A percentile compares a stretch with the other conserved stretches of the same genome.
These are phyloP conservation scores for Umimayanthus chanpuru DNA, from an alignment of 92 coral and sea anemone species.

Conservation along the genomic window DNA sequence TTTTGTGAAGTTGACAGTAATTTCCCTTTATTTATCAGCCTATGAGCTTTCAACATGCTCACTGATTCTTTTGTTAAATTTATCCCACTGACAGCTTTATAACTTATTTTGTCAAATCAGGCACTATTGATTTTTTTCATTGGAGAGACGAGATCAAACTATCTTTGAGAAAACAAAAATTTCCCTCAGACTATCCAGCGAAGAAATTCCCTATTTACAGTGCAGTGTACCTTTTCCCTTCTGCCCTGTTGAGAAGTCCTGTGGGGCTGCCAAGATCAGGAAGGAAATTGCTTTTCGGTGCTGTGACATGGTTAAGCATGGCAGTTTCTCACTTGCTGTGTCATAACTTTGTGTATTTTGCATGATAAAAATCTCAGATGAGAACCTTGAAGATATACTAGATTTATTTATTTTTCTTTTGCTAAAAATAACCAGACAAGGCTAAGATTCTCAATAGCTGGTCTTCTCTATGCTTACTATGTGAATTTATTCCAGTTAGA, in stretches of 20 bases:
- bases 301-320: slow-evolving; percentile 14
- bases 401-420: background rate
- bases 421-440: background rate
- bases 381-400: background rate
- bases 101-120: slow-evolving; percentile 10
- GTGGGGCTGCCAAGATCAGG: background rate
- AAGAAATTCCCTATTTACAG: background rate
- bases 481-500: background rate
- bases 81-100: slow-evolving; percentile 29
- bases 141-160: background rate
- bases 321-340: background rate
- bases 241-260: background rate
- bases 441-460: background rate
- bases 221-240: background rate
- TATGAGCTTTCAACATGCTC: slow-evolving; percentile 51
- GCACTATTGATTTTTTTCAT: slow-evolving; percentile 15
- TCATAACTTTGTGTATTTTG: slow-evolving; percentile 19
- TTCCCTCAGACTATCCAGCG: background rate
- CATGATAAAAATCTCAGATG: background rate
- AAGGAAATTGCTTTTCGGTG: slow-evolving; percentile 20
- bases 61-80: slow-evolving; percentile 44
- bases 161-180: background rate
- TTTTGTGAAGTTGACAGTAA: slow-evolving; percentile 56
- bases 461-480: background rate
- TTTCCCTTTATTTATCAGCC: slow-evolving; percentile 59